phyloP scores from a whole-genome alignment of 2,113 vertebrate species.

The Notothenia coriiceps region DNA sequence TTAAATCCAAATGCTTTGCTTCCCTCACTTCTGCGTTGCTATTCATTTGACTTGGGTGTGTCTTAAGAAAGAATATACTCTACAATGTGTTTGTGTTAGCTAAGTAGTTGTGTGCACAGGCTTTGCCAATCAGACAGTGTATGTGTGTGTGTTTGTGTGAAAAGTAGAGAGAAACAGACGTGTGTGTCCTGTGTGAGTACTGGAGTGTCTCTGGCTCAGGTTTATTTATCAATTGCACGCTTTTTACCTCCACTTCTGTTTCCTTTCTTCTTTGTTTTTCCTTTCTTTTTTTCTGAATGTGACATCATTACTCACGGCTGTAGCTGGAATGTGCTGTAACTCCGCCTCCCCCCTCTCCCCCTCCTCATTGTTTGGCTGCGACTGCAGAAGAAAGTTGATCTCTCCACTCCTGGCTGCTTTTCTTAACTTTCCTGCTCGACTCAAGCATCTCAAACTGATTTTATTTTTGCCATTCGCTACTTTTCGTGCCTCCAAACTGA shows the following conservation, averaged over 20 bases:
- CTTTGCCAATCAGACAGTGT: not conserved
- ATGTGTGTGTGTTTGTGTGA: not conserved
- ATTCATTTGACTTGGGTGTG: constrained; percentile 40
- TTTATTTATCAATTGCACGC: constrained; percentile 54
- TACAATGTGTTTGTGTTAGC: constrained; percentile 18
- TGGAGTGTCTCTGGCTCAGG: not conserved
- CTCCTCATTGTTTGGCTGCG: constrained; percentile 67
- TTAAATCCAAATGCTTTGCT: not conserved
- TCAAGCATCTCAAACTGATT: not conserved
- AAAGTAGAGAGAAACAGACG: not conserved
- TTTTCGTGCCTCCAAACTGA: constrained; percentile 13
- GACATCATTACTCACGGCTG: constrained; percentile 76
- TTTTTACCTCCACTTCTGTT: constrained; percentile 24
- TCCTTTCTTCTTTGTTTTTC: constrained; percentile 53
- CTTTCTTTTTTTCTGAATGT: constrained; percentile 49
- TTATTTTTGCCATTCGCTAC: not conserved
- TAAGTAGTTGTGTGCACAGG: not conserved
- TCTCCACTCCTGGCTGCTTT: constrained; percentile 32
- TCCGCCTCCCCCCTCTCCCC: constrained; percentile 59
- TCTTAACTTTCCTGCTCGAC: constrained; percentile 8
- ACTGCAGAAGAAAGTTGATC: constrained; percentile 67
- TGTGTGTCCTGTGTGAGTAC: not conserved
- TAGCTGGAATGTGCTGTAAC: constrained; percentile 76
- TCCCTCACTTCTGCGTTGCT: constrained; percentile 15
- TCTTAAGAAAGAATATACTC: constrained; percentile 12